phyloP scores from a whole-genome alignment of 2,888 invertebrate genomes.

The Lasioglossum malachurum region DNA sequence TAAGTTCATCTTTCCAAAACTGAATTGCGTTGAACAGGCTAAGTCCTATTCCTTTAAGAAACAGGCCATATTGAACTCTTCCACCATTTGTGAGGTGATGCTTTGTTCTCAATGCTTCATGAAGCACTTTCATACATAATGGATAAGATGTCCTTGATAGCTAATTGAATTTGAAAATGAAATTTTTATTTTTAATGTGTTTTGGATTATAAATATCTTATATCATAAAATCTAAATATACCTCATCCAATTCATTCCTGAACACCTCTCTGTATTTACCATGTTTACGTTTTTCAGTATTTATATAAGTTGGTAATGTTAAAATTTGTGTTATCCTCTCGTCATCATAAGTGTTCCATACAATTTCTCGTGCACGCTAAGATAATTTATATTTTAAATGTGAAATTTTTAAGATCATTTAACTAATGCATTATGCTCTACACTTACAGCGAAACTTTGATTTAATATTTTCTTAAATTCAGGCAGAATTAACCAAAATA shows the following conservation, averaged over 20 bases:
- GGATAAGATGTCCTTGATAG: constrained; percentile 94
- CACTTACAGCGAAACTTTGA: constrained; percentile 88
- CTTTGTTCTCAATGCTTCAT: constrained; percentile 90
- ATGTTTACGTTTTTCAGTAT: neutral
- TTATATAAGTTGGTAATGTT: constrained; percentile 24
- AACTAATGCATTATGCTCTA: neutral
- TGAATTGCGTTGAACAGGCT: constrained; percentile 94
- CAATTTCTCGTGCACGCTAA: constrained; percentile 43
- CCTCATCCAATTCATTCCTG: constrained; percentile 42
- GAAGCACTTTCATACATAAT: constrained; percentile 96
- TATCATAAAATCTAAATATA: constrained; percentile 14
- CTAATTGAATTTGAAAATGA: constrained; percentile 78
- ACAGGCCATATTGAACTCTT: constrained; percentile 95
- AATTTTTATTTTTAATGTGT: constrained; percentile 65
- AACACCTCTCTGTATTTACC: neutral
- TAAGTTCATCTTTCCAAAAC: constrained; percentile 97
- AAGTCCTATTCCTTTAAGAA: constrained; percentile 97
- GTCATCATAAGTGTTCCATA: constrained; percentile 35
- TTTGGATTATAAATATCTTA: neutral
- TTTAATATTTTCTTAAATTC: constrained; percentile 91
- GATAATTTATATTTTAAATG: neutral
- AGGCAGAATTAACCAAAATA: constrained; percentile 92
- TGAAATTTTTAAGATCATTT: neutral
- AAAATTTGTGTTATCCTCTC: constrained; percentile 42
- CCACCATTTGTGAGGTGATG: constrained; percentile 96